Conservation (phyloP, 2,888 invertebrate genomes). For the Horisme vitalbata region DNA sequence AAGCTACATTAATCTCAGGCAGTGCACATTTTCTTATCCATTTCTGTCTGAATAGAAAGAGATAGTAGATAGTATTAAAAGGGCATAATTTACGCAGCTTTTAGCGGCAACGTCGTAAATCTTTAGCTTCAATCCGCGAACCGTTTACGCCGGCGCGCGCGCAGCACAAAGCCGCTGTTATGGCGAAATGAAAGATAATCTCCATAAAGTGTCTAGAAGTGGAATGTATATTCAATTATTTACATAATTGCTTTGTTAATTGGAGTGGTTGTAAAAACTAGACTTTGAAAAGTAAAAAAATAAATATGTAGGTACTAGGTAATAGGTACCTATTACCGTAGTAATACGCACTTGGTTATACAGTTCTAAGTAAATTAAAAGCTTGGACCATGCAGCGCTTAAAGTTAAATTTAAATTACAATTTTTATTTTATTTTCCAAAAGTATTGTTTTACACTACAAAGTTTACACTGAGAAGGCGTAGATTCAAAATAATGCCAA, state of each 20-base stretch:
- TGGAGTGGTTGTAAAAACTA: not conserved
- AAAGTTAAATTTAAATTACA: no score
- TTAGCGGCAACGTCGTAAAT: conserved; percentile 63
- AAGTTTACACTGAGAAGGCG: no score
- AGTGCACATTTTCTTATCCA: conserved; percentile 31
- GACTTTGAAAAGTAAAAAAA: not conserved
- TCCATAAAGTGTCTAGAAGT: conserved; percentile 30
- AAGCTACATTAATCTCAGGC: conserved; percentile 23
- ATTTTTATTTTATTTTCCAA: no score
- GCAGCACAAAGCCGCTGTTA: conserved; percentile 47
- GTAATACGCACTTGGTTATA: no score
- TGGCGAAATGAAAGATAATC: conserved; percentile 35
- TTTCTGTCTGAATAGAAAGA: conserved; percentile 35
- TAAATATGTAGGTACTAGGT: no score
- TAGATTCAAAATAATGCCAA: no score
- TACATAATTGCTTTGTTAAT: not conserved
- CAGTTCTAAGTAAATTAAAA: no score
- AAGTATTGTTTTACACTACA: no score
- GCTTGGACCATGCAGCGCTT: no score
- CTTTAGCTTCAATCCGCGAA: conserved; percentile 59
- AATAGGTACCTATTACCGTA: no score
- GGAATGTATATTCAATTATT: no score
- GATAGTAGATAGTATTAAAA: conserved; percentile 45
- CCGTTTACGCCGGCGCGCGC: conserved; percentile 48
- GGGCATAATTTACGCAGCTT: conserved; percentile 61